Evolutionary conservation across 2,797 vertebrate genomes (phyloP).

Genomic region (Poeciliopsis gracilis): DNA sequence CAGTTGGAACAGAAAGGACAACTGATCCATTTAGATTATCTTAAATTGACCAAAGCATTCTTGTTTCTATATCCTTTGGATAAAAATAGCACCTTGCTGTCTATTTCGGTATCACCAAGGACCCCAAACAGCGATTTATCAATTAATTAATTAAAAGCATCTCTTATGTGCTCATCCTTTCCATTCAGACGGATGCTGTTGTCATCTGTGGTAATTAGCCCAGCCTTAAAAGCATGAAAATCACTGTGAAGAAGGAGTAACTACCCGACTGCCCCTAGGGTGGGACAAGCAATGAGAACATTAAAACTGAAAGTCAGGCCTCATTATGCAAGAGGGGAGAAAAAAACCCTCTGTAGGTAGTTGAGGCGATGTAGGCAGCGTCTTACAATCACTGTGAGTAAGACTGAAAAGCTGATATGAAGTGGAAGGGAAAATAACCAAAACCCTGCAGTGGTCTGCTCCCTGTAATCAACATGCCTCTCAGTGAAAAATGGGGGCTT

Average conservation of each 20-base stretch:
- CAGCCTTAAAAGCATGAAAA: constrained; percentile 68
- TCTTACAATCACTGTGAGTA: constrained; percentile 41
- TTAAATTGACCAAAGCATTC: constrained; percentile 33
- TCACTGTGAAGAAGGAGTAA: constrained; percentile 70
- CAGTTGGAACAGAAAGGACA: constrained; percentile 25
- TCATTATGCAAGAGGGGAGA: constrained; percentile 59
- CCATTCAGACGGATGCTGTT: constrained; percentile 50
- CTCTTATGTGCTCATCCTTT: constrained; percentile 53
- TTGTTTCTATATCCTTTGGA: constrained; percentile 5
- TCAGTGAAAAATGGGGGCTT: constrained; percentile 33
- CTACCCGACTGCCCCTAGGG: constrained; percentile 64
- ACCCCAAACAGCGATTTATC: constrained; percentile 59
- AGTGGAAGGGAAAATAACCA: constrained; percentile 48
- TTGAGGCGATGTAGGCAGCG: constrained; percentile 53
- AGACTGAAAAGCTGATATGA: constrained; percentile 25
- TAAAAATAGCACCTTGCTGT: constrained; percentile 42
- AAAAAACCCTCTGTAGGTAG: constrained; percentile 57
- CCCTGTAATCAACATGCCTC: constrained; percentile 35
- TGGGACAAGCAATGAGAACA: constrained; percentile 60
- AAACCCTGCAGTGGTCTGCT: constrained; percentile 20
- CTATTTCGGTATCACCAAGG: constrained; percentile 42
- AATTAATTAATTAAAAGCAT: constrained; percentile 67
- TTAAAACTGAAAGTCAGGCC: constrained; percentile 64
- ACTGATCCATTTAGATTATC: constrained; percentile 26
- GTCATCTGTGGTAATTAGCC: constrained; percentile 71